phyloP scores from a whole-genome alignment of 1,140 invertebrate genomes.

The Drosophila repletoides region DNA sequence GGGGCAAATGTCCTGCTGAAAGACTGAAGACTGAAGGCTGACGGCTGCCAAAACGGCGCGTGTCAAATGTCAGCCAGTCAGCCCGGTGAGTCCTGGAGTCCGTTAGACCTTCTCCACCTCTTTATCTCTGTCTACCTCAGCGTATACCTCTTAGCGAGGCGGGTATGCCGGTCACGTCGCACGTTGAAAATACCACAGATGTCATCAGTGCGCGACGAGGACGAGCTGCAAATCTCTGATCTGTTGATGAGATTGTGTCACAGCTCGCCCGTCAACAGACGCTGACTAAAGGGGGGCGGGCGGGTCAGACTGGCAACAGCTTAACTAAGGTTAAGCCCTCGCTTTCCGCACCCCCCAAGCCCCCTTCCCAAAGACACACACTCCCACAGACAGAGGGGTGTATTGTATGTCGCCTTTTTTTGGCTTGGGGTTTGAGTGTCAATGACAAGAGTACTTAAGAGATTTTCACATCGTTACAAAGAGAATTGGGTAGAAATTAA shows the following conservation, averaged over 20 bases:
- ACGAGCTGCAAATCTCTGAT: slow-evolving; percentile 71
- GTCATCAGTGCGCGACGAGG: slow-evolving; percentile 74
- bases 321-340: slow-evolving; percentile 78
- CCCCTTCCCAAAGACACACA: slow-evolving; percentile 19
- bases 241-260: slow-evolving; percentile 81
- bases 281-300: not conserved
- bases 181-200: slow-evolving; percentile 80
- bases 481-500: slow-evolving; percentile 80
- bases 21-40: slow-evolving; percentile 24
- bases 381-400: slow-evolving; percentile 13
- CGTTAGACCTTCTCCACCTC: not conserved
- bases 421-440: slow-evolving; percentile 65
- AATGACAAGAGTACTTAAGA: slow-evolving; percentile 81
- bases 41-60: slow-evolving; percentile 61
- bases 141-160: slow-evolving; percentile 5
- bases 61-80: slow-evolving; percentile 75
- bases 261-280: slow-evolving; percentile 61
- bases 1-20: slow-evolving; percentile 30
- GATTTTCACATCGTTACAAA: slow-evolving; percentile 81
- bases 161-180: slow-evolving; percentile 78
- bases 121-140: not conserved
- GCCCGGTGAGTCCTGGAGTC: slow-evolving; percentile 1
- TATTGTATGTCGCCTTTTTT: slow-evolving; percentile 24
- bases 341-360: slow-evolving; percentile 28
- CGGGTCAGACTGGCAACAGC: slow-evolving; percentile 60